Conservation (phyloP, 2,888 invertebrate genomes). For the Taenaris catops region DNA sequence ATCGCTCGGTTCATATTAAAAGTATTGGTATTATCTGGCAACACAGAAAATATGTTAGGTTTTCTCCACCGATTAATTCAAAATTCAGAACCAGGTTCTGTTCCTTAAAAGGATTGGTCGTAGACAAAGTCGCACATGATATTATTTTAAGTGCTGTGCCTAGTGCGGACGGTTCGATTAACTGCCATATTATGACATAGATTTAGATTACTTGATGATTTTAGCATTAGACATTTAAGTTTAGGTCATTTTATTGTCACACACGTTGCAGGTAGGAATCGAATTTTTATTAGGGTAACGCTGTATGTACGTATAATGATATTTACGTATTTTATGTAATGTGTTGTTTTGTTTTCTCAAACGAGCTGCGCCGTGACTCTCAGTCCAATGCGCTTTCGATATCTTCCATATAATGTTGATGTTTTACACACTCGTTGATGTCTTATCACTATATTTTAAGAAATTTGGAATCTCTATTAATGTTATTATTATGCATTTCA, state of each 20-base stretch:
- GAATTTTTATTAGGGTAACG: conserved; percentile 61
- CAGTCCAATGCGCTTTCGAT: conserved; percentile 36
- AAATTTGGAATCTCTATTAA: conserved; percentile 45
- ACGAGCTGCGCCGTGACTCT: conserved; percentile 36
- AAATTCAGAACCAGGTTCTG: conserved; percentile 69
- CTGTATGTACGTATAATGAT: conserved; percentile 44
- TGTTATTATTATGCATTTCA: conserved; percentile 50
- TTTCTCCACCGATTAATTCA: conserved; percentile 69
- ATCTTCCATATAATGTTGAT: conserved; percentile 39
- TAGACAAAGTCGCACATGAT: conserved; percentile 48
- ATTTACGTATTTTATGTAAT: conserved; percentile 42
- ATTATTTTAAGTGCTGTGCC: conserved; percentile 52
- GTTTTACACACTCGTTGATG: conserved; percentile 64
- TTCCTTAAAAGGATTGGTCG: conserved; percentile 43
- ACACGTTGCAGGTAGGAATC: conserved; percentile 66
- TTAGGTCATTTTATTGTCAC: conserved; percentile 60
- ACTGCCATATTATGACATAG: conserved; percentile 80
- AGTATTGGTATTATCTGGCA: conserved; percentile 15
- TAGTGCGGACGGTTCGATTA: conserved; percentile 73
- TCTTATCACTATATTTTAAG: conserved; percentile 54
- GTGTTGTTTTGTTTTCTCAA: conserved; percentile 34
- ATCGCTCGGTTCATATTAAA: conserved; percentile 10
- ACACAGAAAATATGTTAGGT: conserved; percentile 33
- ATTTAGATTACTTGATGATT: conserved; percentile 65
- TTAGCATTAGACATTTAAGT: conserved; percentile 64